phyloP scores from a whole-genome alignment of 2,888 invertebrate species.

The Drosophila nr. fundita region DNA sequence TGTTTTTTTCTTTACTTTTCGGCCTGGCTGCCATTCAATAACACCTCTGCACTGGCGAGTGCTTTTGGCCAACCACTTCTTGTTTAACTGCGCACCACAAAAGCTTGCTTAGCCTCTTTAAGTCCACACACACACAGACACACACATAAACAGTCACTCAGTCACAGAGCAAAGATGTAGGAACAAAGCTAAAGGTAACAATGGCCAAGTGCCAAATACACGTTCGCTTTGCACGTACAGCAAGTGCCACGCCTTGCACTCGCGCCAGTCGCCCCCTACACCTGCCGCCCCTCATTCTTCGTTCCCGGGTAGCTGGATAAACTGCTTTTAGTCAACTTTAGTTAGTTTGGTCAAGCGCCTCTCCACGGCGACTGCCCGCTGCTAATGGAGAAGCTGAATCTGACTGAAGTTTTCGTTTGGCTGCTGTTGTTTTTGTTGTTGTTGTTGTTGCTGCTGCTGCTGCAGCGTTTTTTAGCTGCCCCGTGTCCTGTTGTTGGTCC shows the following conservation, averaged over 20 bases:
- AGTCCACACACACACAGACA: constrained; percentile 45
- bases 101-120: constrained; percentile 78
- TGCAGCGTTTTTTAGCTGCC: constrained; percentile 45
- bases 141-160: constrained; percentile 32
- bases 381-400: constrained; percentile 58
- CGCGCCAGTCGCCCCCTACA: constrained; percentile 6
- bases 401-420: constrained; percentile 35
- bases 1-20: constrained; percentile 15
- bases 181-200: constrained; percentile 74
- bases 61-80: constrained; percentile 44
- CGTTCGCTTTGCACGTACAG: constrained; percentile 68
- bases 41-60: constrained; percentile 39
- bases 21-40: constrained; percentile 55
- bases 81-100: constrained; percentile 60
- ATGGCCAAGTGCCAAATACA: constrained; percentile 78
- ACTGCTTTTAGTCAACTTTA: constrained; percentile 80
- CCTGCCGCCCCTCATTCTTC: background rate
- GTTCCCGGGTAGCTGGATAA: constrained; percentile 57
- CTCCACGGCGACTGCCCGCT: constrained; percentile 45
- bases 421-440: constrained; percentile 6
- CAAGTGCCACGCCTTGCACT: constrained; percentile 27
- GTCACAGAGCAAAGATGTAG: constrained; percentile 63
- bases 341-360: constrained; percentile 68
- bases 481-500: constrained; percentile 23
- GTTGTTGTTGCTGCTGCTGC: background rate